These are phyloP conservation scores for Lates japonicus DNA, from an alignment of 2,797 vertebrate species.

Conservation along the genomic window DNA sequence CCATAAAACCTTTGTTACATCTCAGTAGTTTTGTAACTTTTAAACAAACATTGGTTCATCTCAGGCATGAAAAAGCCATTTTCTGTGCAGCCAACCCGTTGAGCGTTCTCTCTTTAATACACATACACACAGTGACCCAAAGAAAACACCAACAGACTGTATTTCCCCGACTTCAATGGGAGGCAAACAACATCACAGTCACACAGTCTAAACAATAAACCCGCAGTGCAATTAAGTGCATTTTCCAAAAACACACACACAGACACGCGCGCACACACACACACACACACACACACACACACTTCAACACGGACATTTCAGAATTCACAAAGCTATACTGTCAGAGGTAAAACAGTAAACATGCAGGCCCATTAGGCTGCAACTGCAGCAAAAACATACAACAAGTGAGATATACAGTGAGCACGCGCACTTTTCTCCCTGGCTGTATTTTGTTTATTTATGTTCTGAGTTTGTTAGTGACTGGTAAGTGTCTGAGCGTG, in stretches of 20 bases:
- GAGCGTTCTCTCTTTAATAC: background rate
- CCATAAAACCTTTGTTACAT: conserved; percentile 20
- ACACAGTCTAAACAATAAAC: conserved; percentile 64
- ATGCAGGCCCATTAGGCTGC: conserved; percentile 63
- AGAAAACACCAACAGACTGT: conserved; percentile 37
- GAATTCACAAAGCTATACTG: conserved; percentile 60
- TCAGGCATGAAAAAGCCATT: conserved; percentile 23
- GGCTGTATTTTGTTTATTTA: conserved; percentile 79
- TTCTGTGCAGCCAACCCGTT: background rate
- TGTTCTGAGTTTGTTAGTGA: conserved; percentile 68
- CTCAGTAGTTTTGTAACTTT: conserved; percentile 20
- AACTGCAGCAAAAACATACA: conserved; percentile 71
- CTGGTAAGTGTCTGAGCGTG: conserved; percentile 78
- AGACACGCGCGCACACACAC: conserved; percentile 28
- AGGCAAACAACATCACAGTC: conserved; percentile 69
- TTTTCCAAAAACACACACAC: conserved; percentile 41
- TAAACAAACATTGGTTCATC: conserved; percentile 32
- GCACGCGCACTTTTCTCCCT: conserved; percentile 29
- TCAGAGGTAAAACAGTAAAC: conserved; percentile 81
- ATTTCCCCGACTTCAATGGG: conserved; percentile 52
- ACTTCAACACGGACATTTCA: conserved; percentile 37
- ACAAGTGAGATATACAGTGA: conserved; percentile 43
- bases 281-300: conserved; percentile 5
- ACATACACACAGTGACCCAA: conserved; percentile 23
- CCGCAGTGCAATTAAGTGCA: conserved; percentile 60